phyloP scores from a whole-genome alignment of 2,797 vertebrate genomes.

The Rhincodon typus region DNA sequence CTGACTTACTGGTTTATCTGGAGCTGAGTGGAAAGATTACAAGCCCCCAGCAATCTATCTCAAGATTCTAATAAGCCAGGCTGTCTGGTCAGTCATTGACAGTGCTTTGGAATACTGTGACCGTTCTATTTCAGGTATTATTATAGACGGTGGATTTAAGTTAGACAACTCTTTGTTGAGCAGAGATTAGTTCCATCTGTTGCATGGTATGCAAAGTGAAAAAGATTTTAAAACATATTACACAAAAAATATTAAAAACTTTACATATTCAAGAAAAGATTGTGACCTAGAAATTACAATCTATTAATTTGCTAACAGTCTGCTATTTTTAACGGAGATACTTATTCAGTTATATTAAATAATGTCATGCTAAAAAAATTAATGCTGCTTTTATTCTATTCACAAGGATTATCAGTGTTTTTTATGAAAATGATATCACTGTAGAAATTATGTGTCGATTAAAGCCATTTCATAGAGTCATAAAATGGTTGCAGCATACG shows the following conservation, averaged over 20 bases:
- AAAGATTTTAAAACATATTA: not conserved
- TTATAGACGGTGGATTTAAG: not conserved
- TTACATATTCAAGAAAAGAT: not conserved
- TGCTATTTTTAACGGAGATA: not conserved
- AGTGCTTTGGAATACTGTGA: not conserved
- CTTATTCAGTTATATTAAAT: not conserved
- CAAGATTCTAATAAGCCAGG: not conserved
- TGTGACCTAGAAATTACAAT: not conserved
- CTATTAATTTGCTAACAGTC: not conserved
- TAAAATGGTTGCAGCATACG: not conserved
- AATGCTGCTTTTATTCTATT: not conserved
- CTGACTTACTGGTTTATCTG: not conserved
- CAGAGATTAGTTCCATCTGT: not conserved
- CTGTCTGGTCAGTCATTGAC: not conserved
- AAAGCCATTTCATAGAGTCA: not conserved
- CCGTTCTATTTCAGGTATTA: not conserved
- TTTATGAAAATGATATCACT: not conserved
- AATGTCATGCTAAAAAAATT: not conserved
- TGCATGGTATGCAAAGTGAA: not conserved
- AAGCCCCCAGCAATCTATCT: not conserved
- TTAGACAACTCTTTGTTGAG: not conserved
- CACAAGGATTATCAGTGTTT: not conserved
- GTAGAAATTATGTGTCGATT: not conserved
- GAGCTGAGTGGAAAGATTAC: not conserved
- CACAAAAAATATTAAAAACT: not conserved